Conservation (phyloP, 1,140 invertebrate genomes). For the Hormaphis cornu region DNA sequence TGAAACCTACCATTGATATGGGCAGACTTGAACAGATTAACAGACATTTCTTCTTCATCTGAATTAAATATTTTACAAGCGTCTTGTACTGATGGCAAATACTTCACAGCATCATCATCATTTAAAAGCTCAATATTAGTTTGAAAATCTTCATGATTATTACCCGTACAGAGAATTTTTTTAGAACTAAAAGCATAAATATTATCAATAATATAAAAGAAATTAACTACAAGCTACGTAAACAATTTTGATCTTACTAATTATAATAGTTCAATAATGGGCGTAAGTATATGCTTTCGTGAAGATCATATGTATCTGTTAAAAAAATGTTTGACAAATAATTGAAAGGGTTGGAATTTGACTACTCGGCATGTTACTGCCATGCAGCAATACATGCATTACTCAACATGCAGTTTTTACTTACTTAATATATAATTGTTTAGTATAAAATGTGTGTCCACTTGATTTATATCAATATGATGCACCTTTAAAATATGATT, state of each 20-base stretch:
- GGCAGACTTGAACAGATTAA: conserved; percentile 5
- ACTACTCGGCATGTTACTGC: too few species aligned
- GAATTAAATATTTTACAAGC: conserved; percentile 8
- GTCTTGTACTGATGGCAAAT: conserved; percentile 2
- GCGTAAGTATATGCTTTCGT: background rate
- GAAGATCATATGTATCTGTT: background rate
- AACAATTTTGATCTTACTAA: conserved; percentile 18
- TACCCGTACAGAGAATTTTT: background rate
- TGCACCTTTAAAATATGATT: background rate
- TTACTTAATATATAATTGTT: background rate
- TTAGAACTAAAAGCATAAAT: background rate
- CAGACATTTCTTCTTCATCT: background rate
- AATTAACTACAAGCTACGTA: background rate
- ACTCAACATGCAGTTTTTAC: background rate
- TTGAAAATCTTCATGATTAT: background rate
- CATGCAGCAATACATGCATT: too few species aligned
- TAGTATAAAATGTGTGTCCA: background rate
- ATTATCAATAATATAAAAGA: background rate
- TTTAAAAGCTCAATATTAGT: background rate
- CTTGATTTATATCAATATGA: background rate
- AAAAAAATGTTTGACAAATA: too few species aligned
- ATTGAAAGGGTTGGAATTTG: too few species aligned
- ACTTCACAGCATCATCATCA: background rate
- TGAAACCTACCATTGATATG: conserved; percentile 5
- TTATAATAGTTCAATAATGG: conserved; percentile 19